phyloP scores from a whole-genome alignment of 2,888 invertebrate genomes.

The Andrena hattorfiana region DNA sequence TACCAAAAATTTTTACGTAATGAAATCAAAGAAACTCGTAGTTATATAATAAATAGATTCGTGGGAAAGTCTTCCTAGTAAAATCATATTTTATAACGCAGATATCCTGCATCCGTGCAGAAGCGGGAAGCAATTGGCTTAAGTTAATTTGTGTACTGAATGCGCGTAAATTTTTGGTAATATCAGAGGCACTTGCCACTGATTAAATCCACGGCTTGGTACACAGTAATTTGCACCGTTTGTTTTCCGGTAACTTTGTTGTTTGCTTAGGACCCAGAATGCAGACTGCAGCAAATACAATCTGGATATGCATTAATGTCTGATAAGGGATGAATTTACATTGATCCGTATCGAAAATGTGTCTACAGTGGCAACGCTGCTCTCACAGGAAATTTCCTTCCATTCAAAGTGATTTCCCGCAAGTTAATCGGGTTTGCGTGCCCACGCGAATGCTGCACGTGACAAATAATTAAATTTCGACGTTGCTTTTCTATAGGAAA shows the following conservation, averaged over 20 bases:
- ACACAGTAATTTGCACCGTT: slow-evolving; percentile 21
- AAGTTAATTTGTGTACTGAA: not conserved
- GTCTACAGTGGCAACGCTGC: not conserved
- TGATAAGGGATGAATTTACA: slow-evolving; percentile 4
- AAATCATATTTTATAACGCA: no score
- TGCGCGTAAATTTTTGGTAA: not conserved
- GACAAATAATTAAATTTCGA: no score
- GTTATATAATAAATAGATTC: no score
- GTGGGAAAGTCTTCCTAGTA: no score
- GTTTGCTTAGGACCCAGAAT: slow-evolving; percentile 9
- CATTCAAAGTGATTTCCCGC: not conserved
- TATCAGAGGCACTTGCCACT: not conserved
- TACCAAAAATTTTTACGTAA: no score
- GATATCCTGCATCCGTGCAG: no score
- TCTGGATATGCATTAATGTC: slow-evolving; percentile 11
- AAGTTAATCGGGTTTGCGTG: not conserved
- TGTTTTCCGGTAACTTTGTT: slow-evolving; percentile 4
- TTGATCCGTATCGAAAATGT: slow-evolving; percentile 11
- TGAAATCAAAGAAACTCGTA: no score
- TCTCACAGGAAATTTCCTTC: not conserved
- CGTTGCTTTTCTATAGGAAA: no score
- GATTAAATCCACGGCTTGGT: slow-evolving; percentile 6
- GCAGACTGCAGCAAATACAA: slow-evolving; percentile 8
- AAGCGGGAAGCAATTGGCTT: no score
- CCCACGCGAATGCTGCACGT: no score